These are phyloP conservation scores for Tarsius wallacei DNA, from an alignment of 2,797 vertebrate genomes.

Conservation along the genomic window DNA sequence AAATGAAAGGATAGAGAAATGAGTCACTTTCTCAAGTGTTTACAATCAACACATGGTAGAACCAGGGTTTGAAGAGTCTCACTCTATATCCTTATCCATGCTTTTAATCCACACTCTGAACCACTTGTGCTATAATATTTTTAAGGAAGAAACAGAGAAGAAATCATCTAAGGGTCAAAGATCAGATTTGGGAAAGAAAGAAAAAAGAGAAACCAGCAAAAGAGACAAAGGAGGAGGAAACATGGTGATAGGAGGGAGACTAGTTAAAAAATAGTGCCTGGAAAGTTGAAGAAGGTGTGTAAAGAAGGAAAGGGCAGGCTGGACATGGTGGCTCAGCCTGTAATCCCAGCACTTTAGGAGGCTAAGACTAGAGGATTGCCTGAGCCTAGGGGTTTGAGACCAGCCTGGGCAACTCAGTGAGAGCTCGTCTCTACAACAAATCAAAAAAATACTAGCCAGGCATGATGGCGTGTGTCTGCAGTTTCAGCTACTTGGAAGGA, in stretches of 20 bases:
- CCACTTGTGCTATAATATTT: neutral
- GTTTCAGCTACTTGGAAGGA: too few species aligned
- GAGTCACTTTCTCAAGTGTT: neutral
- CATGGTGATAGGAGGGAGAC: neutral
- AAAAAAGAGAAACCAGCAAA: neutral
- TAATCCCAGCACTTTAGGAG: too few species aligned
- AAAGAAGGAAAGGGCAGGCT: neutral
- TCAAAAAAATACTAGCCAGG: too few species aligned
- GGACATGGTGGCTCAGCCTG: too few species aligned
- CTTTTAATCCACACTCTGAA: neutral
- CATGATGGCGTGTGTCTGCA: too few species aligned
- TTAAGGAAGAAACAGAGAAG: neutral
- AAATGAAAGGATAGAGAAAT: neutral
- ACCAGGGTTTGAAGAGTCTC: conserved; percentile 85
- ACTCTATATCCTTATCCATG: neutral
- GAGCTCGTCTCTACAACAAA: too few species aligned
- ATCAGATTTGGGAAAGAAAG: neutral
- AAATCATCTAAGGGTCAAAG: neutral
- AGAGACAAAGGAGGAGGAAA: neutral
- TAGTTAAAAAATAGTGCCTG: neutral
- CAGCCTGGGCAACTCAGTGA: too few species aligned
- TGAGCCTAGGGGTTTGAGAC: too few species aligned
- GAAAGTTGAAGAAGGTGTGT: neutral
- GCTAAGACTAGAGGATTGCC: too few species aligned
- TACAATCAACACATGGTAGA: conserved; percentile 78